Evolutionary conservation across 2,888 invertebrate species (phyloP), one percentile per base, ranked within the genome.

Genomic region (Yponomeuta evonymella): DNA sequence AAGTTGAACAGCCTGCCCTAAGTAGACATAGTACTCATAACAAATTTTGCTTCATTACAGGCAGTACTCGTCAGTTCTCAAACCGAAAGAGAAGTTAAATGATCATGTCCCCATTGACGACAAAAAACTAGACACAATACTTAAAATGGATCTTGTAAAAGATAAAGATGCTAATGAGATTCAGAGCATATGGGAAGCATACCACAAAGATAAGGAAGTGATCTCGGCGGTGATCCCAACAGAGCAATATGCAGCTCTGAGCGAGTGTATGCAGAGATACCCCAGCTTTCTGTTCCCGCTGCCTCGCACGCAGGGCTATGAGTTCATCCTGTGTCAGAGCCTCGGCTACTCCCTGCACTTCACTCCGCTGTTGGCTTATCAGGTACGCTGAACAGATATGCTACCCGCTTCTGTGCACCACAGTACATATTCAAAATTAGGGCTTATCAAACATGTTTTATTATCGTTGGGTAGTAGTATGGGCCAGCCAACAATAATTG

Each of bases 311-410:
- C 94, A 96, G 77, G 97, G 97, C 12, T 98, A 96, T 80, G 97
- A 98, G 85, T 97, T 97, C 83, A 94, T 97, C 71, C 92, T 97
- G 91, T 91, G 94, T 70, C 97, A 97, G 82, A 96, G 95, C 82
- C 88, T 93, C 64, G 94, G 94, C 2, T 94, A 96, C 75, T 92
- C 95, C 68, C 94, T 96, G 30, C 97, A 97, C 82, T 97, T 97
- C 82, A 97, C 97, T 1, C 96, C 97, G 0, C 87, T 98, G 10
- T 89, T 97, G 62, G 96, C 96, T 78, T 98, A 95, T 85, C 97
- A 97, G 93, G 95, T 95, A 69, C 51, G 1, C 5, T 6, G 43
- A 43, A n/a, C 43, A 43, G 33, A 33, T 4, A 6, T 43, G 43
- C 43, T 43, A 43, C 8, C 8, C 8, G 43, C 2, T 43, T 43